Conservation (phyloP, 2,113 vertebrate species). For the Camelus bactrianus region DNA sequence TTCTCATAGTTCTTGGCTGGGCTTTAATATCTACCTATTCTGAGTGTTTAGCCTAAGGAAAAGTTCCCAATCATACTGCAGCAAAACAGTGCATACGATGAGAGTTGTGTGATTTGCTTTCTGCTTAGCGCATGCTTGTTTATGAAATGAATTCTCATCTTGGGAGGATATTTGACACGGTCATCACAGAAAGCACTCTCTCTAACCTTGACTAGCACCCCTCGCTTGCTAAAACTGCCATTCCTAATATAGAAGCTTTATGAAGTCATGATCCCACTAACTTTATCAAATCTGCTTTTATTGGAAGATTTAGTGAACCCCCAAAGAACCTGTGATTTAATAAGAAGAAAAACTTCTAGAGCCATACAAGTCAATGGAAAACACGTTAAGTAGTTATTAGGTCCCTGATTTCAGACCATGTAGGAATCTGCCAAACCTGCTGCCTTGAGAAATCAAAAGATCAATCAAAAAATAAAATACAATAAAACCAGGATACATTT, state of each 20-base stretch:
- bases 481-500: constrained; percentile 2
- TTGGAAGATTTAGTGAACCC: neutral
- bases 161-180: neutral
- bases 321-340: neutral
- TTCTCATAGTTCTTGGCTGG: neutral
- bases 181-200: neutral
- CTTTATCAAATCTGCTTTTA: neutral
- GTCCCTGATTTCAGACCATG: neutral
- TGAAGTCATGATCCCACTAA: neutral
- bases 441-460: constrained; percentile 43
- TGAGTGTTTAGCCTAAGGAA: neutral
- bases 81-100: neutral
- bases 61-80: neutral
- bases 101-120: neutral
- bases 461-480: neutral
- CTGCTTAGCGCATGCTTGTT: neutral
- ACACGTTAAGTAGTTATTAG: neutral
- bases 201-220: neutral
- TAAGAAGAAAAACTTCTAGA: neutral
- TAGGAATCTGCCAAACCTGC: neutral
- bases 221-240: neutral
- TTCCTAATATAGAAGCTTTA: neutral
- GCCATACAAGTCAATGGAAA: neutral
- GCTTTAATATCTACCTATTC: neutral
- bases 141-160: neutral